A percentile compares a stretch with the other conserved stretches of the same genome.
phyloP scores from a whole-genome alignment of 2,888 invertebrate species.

The Bedellia somnulentella region DNA sequence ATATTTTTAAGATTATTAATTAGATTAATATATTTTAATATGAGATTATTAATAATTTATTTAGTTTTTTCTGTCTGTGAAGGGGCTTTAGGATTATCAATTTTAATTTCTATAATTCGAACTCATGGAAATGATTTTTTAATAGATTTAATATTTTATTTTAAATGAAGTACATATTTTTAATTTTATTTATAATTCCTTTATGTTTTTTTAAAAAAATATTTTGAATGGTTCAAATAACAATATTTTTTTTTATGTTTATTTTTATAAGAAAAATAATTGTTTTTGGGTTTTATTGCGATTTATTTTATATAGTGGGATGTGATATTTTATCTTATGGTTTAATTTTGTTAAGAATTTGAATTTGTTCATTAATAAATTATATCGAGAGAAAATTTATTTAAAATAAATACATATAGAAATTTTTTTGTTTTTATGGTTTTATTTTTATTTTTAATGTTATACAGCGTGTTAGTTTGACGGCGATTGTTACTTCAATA shows the following conservation, averaged over 20 bases:
- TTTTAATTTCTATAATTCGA: conserved; percentile 65
- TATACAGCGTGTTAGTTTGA: too few relatives aligned
- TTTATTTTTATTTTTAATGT: conserved; percentile 52
- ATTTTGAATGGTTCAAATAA: too few relatives aligned
- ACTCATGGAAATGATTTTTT: conserved; percentile 66
- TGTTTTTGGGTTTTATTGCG: conserved; percentile 27
- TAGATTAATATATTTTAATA: conserved; percentile 45
- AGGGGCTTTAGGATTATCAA: conserved; percentile 62
- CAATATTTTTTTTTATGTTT: too few relatives aligned
- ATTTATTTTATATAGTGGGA: conserved; percentile 42
- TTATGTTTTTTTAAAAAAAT: conserved; percentile 50
- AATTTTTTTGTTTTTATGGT: conserved; percentile 56
- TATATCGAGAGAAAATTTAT: too few relatives aligned
- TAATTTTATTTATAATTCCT: conserved; percentile 49
- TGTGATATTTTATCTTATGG: conserved; percentile 57
- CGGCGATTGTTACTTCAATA: too few relatives aligned
- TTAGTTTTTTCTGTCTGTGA: conserved; percentile 68
- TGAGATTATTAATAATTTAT: conserved; percentile 63
- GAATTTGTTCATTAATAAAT: conserved; percentile 63
- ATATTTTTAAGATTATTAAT: conserved; percentile 55
- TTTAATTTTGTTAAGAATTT: conserved; percentile 60
- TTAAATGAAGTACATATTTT: conserved; percentile 61
- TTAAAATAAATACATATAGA: conserved; percentile 35
- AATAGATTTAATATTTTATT: conserved; percentile 56
- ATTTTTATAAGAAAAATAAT: conserved; percentile 38